phyloP scores from a whole-genome alignment of 2,888 invertebrate genomes.

The Autographa gamma region DNA sequence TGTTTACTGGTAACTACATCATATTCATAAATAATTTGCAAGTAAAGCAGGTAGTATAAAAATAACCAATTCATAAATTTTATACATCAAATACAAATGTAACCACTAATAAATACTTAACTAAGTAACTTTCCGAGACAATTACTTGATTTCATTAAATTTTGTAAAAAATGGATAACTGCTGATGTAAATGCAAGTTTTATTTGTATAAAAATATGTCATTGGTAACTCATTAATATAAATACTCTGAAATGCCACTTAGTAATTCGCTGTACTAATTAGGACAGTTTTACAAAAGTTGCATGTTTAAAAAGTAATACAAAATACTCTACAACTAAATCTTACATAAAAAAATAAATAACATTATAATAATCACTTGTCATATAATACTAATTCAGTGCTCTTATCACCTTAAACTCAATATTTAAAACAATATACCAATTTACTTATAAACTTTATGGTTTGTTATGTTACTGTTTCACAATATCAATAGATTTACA shows the following conservation, averaged over 20 bases:
- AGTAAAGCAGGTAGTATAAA: conserved; percentile 42
- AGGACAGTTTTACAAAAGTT: conserved; percentile 53
- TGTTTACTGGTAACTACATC: background rate
- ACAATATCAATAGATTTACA: background rate
- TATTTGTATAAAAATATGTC: conserved; percentile 57
- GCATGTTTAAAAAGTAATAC: conserved; percentile 49
- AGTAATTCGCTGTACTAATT: conserved; percentile 48
- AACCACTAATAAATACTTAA: conserved; percentile 57
- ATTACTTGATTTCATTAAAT: conserved; percentile 35
- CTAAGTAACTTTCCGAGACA: conserved; percentile 38
- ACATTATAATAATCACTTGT: conserved; percentile 80
- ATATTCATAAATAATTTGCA: conserved; percentile 19
- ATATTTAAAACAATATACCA: conserved; percentile 42
- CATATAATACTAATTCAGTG: conserved; percentile 67
- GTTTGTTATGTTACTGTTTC: conserved; percentile 9
- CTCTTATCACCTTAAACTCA: conserved; percentile 44
- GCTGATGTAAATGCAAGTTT: conserved; percentile 58
- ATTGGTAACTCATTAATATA: conserved; percentile 67
- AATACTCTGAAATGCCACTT: conserved; percentile 58
- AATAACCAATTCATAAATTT: conserved; percentile 60
- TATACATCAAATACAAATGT: conserved; percentile 49
- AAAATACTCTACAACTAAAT: conserved; percentile 66
- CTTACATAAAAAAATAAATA: conserved; percentile 84
- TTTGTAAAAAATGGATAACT: conserved; percentile 42
- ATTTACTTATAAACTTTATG: conserved; percentile 53